Evolutionary conservation across 2,797 vertebrate species (phyloP), one percentile per base, ranked within the genome.

Genomic region (Oceanodroma leucorhoa): DNA sequence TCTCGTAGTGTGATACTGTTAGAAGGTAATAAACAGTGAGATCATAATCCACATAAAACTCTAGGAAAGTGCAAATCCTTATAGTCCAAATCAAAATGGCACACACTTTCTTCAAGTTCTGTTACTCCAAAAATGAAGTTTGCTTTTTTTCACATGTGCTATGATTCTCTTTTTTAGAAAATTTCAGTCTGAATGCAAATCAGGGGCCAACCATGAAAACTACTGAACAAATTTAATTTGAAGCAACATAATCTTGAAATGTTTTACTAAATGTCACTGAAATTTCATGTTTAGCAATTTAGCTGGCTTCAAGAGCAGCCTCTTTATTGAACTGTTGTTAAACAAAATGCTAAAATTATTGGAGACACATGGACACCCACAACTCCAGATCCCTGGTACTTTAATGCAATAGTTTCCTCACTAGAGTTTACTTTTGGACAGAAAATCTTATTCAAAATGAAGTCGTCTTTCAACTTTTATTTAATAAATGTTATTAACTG

Each of bases 291-390:
- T 83, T 88, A 95, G 70, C n/a, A 71, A 45, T 78, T 96, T 54
- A 95, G 51, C 29, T 82, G 71, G 48, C 55, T 95, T 94, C 48
- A 38, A 67, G 73, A 90, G 90, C 83, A 93, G 79, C 34, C 67
- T 83, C 70, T 85, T 93, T 75, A 67, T 58, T 73, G 86, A 93
- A 23, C 75, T 93, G 94, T 88, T 91, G 76, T 89, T 95, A 92
- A 93, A 95, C 79, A 88, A 91, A 97, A 97, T 58, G 71, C 41
- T 43, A 72, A 93, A 96, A 73, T 40, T 88, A 82, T 79, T 93
- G 84, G 73, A 91, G 95, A 87, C 96, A 96, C 69, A 70, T 80
- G 96, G 91, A 91, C 94, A 95, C 76, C 79, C 93, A 81, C 94
- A 97, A 64, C 62, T 83, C 88, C 22, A 24, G 83, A 83, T 79